A percentile compares a stretch with the other conserved stretches of the same genome.
Evolutionary conservation across 2,113 vertebrate species (phyloP).

Genomic region (Hypanus sabinus): DNA sequence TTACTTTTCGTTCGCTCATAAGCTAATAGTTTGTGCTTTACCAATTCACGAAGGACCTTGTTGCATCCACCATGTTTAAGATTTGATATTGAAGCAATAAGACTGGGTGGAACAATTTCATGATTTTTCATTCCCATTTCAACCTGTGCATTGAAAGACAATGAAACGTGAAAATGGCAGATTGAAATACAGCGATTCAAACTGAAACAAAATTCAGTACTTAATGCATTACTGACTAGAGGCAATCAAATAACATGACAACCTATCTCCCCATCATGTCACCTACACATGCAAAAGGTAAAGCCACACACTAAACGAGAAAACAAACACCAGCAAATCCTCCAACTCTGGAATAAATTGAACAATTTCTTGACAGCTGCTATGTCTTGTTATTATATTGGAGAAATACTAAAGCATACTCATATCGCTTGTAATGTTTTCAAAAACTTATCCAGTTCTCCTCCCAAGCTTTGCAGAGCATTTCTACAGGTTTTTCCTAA

Average conservation of each 20-base stretch:
- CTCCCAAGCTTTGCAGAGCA: not conserved
- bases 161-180: not conserved
- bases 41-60: constrained; percentile 82
- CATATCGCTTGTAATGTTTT: not conserved
- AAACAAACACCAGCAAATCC: not conserved
- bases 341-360: not conserved
- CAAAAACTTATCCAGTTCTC: not conserved
- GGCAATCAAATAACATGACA: not conserved
- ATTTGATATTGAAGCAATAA: constrained; percentile 86
- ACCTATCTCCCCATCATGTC: not conserved
- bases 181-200: not conserved
- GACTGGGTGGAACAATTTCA: constrained; percentile 85
- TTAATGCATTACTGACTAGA: not conserved
- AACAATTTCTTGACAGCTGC: not conserved
- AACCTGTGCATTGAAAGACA: constrained; percentile 63
- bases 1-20: constrained; percentile 84
- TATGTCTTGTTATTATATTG: not conserved
- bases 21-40: constrained; percentile 80
- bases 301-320: not conserved
- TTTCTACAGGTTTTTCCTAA: not conserved
- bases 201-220: not conserved
- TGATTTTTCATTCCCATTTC: constrained; percentile 99
- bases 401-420: not conserved
- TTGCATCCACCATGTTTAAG: constrained; percentile 93
- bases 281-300: not conserved